Evolutionary conservation across 2,888 invertebrate species (phyloP).

Genomic region (Ptilodon capucinus): DNA sequence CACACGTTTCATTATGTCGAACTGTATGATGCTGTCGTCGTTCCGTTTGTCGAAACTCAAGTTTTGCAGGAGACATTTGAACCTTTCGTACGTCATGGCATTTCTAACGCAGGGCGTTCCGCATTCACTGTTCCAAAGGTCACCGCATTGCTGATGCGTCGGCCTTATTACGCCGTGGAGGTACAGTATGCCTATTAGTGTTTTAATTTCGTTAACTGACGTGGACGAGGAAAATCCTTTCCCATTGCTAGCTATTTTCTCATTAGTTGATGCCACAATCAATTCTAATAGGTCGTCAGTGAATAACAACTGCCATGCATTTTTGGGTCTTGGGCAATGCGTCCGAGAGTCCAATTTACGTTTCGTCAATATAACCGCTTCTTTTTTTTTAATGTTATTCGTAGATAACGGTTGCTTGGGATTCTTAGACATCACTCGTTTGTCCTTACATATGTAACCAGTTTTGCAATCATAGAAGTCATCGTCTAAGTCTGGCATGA

Average conservation of each 20-base stretch:
- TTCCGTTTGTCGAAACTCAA: slow-evolving; percentile 60
- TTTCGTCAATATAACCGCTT: slow-evolving; percentile 46
- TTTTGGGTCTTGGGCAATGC: slow-evolving; percentile 53
- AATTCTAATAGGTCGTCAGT: slow-evolving; percentile 68
- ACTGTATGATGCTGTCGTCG: slow-evolving; percentile 50
- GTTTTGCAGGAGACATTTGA: slow-evolving; percentile 64
- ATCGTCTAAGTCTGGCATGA: slow-evolving; percentile 52
- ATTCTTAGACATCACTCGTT: slow-evolving; percentile 48
- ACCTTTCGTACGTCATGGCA: slow-evolving; percentile 64
- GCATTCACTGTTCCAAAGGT: slow-evolving; percentile 65
- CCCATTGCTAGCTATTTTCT: slow-evolving; percentile 50
- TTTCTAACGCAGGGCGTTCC: slow-evolving; percentile 58
- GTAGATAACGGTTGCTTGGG: slow-evolving; percentile 42
- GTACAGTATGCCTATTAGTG: slow-evolving; percentile 70
- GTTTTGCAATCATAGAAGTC: slow-evolving; percentile 51
- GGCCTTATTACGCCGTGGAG: slow-evolving; percentile 71
- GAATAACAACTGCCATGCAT: slow-evolving; percentile 69
- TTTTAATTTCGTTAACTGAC: slow-evolving; percentile 61
- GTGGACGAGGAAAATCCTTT: slow-evolving; percentile 39
- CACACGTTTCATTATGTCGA: slow-evolving; percentile 67
- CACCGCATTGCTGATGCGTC: slow-evolving; percentile 60
- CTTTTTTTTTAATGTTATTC: slow-evolving; percentile 44
- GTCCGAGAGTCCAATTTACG: slow-evolving; percentile 37
- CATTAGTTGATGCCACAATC: slow-evolving; percentile 69
- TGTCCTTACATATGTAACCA: slow-evolving; percentile 63